A percentile compares a stretch with the other conserved stretches of the same genome.
Conservation (phyloP, 2,888 invertebrate genomes). For the Noctua janthina region DNA sequence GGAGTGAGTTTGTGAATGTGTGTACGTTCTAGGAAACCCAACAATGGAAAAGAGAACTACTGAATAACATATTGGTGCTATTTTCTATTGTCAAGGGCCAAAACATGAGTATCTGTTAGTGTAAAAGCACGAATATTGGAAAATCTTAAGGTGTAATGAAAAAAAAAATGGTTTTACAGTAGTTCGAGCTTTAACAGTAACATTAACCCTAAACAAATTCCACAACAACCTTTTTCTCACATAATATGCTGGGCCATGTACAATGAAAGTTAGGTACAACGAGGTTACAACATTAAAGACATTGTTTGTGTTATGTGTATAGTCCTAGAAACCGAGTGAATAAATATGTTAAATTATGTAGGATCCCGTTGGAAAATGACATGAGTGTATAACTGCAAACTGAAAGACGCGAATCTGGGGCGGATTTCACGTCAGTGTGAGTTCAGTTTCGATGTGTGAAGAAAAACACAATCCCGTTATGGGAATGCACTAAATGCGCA, state of each 20-base stretch:
- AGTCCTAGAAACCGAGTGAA: not conserved
- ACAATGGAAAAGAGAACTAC: not conserved
- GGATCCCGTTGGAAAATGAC: not conserved
- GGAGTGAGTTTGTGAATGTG: not conserved
- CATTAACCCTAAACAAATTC: not conserved
- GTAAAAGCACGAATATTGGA: not conserved
- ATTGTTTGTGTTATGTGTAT: not conserved
- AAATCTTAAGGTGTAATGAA: not conserved
- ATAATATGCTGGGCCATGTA: not conserved
- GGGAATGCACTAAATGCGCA: not conserved
- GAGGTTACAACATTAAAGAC: not conserved
- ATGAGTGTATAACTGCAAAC: not conserved
- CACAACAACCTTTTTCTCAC: not conserved
- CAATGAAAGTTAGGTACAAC: not conserved
- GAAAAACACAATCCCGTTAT: not conserved
- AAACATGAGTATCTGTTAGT: not conserved
- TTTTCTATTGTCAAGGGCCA: not conserved
- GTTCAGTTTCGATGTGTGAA: not conserved
- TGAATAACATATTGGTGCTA: not conserved
- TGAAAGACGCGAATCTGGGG: not conserved
- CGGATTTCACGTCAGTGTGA: not conserved
- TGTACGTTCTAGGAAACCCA: not conserved
- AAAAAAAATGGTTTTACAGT: not conserved
- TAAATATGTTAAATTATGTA: slow-evolving; percentile 2
- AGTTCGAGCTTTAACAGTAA: not conserved